Evolutionary conservation across 1,140 invertebrate species (phyloP), one percentile per base, ranked within the genome.

Genomic region (Drosophila kanapiae): DNA sequence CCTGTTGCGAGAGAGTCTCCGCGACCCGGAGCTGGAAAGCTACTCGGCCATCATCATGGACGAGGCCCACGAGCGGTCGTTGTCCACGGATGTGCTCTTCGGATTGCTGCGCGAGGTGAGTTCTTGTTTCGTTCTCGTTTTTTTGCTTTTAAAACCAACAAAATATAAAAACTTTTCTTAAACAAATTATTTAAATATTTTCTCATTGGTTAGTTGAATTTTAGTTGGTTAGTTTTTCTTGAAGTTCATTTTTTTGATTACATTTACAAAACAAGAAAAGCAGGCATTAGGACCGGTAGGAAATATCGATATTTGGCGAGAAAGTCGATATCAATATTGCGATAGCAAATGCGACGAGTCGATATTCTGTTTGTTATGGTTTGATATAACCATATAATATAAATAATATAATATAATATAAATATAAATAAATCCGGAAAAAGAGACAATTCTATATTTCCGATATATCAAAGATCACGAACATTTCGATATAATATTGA

Each of bases 21-120:
- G 98, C 2, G 99, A 99, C 91, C 95, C 98, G 0, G 98, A 99
- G 93, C 93, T 99, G 49, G 99, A 99, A 91, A 95, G 98, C 88
- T 99, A 99, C 93, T 97, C 97, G 86, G 98, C 97, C 0, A 95
- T 99, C 58, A 99, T 99, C 56, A 99, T 99, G 99, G 99, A 99
- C 92, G 99, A 99, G 95, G 99, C 99, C 86, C 99, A 99, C 93
- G 99, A 99, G 94, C 93, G 99, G 13, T 99, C 98, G 0, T 95
- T 99, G 0, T 99, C 97, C 65, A 99, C 99, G 5, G 99, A 99
- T 93, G 99, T 99, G 27, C 94, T 99, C 3, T 99, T 99, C 94
- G 99, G 99, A 13, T 93, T 99, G 59, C 94, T 99, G 5, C 93
- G 99, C 93, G 98, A 99, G 94, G 97, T 98, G 92, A 95, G 95